Conservation (phyloP, 1,140 invertebrate species). For the Apis florea region DNA sequence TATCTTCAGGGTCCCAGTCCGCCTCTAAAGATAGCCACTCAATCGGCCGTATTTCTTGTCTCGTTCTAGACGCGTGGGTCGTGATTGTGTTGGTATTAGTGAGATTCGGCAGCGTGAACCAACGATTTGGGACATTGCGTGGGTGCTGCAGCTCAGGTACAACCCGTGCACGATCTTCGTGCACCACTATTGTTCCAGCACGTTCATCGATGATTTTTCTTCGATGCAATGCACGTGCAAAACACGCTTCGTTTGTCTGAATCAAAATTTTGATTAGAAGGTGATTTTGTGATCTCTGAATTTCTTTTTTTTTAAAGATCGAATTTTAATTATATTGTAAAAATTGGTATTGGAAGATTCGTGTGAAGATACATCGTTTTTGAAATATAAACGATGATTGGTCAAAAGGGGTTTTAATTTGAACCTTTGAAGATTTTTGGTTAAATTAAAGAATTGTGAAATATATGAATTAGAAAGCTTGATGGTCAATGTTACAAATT, state of each 20-base stretch:
- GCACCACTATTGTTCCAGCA: slow-evolving; percentile 8
- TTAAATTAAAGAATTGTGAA: not conserved
- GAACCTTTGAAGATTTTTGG: no score
- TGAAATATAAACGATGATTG: no score
- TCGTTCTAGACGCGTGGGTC: slow-evolving; percentile 25
- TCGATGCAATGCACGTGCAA: not conserved
- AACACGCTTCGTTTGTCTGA: not conserved
- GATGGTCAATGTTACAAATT: not conserved
- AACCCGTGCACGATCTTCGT: not conserved
- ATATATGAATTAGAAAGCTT: not conserved
- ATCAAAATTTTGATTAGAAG: not conserved
- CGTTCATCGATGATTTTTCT: slow-evolving; percentile 24
- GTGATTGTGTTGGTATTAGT: slow-evolving; percentile 31
- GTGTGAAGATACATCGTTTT: no score
- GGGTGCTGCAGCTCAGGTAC: slow-evolving; percentile 16
- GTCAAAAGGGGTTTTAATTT: no score
- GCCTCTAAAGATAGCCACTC: slow-evolving; percentile 45
- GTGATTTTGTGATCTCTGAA: no score
- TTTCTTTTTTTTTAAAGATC: not conserved
- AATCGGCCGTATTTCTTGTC: slow-evolving; percentile 51
- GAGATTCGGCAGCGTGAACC: slow-evolving; percentile 22
- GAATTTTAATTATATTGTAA: not conserved
- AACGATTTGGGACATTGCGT: slow-evolving; percentile 46
- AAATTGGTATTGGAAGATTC: not conserved
- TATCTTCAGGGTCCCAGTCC: slow-evolving; percentile 43